Conservation (phyloP, 2,113 vertebrate genomes). For the Struthio camelus region DNA sequence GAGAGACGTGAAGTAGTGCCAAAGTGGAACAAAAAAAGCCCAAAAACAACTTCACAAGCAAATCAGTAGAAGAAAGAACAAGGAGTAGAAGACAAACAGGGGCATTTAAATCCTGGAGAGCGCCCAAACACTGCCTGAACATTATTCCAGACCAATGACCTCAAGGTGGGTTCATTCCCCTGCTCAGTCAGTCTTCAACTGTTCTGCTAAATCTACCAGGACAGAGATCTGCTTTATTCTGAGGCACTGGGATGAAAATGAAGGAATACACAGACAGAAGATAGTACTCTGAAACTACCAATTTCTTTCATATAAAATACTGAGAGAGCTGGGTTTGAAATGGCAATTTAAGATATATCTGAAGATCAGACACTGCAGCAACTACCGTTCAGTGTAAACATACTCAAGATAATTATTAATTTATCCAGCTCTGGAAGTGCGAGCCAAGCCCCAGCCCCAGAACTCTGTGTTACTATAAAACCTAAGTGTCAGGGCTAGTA, state of each 20-base stretch:
- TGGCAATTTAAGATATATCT: background rate
- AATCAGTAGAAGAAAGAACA: background rate
- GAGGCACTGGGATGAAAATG: background rate
- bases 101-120: conserved; percentile 17
- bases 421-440: background rate
- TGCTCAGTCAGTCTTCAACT: background rate
- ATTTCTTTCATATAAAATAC: background rate
- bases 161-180: conserved; percentile 45
- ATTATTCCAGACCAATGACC: conserved; percentile 54
- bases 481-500: background rate
- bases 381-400: background rate
- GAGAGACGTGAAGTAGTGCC: background rate
- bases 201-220: background rate
- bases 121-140: background rate
- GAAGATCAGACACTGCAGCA: background rate
- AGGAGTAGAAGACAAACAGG: conserved; percentile 5
- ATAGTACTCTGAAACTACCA: background rate
- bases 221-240: background rate
- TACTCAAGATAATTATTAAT: background rate
- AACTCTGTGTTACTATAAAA: background rate
- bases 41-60: background rate
- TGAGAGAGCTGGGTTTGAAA: background rate
- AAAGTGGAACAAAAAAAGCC: background rate
- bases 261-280: background rate
- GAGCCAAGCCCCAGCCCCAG: background rate